Evolutionary conservation across 2,888 invertebrate species (phyloP).

Genomic region (Rugalucina vietnamica): DNA sequence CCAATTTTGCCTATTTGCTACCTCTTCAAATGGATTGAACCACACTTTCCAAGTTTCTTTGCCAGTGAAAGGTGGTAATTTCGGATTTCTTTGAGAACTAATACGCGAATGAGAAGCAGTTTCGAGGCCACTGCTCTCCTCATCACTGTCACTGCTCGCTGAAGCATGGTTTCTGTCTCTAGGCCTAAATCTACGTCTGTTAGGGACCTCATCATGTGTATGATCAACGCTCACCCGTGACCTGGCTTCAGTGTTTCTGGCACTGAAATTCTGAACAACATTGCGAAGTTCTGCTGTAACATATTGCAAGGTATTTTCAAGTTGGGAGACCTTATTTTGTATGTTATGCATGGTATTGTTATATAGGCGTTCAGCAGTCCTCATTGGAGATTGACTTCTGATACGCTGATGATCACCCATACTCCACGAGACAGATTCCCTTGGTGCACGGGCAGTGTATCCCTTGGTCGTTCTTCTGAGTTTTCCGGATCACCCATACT

Average conservation of each 20-base stretch:
- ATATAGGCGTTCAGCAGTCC: too few relatives aligned
- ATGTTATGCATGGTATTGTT: background rate
- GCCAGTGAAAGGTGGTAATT: conserved; percentile 30
- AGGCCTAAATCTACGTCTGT: background rate
- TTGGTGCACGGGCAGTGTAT: background rate
- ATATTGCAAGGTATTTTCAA: background rate
- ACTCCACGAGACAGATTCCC: background rate
- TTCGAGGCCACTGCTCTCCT: background rate
- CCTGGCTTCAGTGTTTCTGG: background rate
- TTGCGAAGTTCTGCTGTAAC: background rate
- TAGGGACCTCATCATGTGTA: background rate
- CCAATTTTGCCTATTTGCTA: conserved; percentile 26
- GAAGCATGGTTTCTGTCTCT: background rate
- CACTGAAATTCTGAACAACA: background rate
- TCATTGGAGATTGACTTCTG: background rate
- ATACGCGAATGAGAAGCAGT: background rate
- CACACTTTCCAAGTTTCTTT: conserved; percentile 42
- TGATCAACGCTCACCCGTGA: background rate
- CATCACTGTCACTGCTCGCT: background rate
- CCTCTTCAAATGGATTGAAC: conserved; percentile 38
- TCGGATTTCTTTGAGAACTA: conserved; percentile 6
- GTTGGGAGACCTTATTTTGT: background rate
- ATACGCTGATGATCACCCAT: background rate
- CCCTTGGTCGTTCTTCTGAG: background rate
- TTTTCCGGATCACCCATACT: background rate